Conservation (phyloP, 37 sponge, comb jelly and placozoan species). For the Ianthella basta region DNA sequence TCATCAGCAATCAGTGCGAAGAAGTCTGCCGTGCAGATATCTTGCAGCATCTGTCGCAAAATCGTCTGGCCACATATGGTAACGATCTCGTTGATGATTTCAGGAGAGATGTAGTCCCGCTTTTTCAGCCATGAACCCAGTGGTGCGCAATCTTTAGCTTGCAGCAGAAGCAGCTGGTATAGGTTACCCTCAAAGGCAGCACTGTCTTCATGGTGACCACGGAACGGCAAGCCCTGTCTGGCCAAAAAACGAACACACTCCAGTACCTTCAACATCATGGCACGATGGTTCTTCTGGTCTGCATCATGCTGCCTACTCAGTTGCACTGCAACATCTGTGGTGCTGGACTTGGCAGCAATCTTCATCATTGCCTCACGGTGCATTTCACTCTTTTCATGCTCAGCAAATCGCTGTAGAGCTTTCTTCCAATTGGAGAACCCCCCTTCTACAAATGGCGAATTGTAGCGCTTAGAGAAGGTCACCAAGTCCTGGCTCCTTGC, state of each 20-base stretch:
- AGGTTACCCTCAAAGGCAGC: conserved; percentile 44
- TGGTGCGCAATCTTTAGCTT: conserved; percentile 18
- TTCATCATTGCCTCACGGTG: conserved; percentile 21
- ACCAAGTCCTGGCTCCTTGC: conserved; percentile 36
- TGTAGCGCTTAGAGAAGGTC: conserved; percentile 22
- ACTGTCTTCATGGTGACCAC: conserved; percentile 44
- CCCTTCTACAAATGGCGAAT: conserved; percentile 17
- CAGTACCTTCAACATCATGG: conserved; percentile 51
- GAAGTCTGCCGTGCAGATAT: conserved; percentile 16
- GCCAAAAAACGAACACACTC: conserved; percentile 36
- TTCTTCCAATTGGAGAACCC: conserved; percentile 54
- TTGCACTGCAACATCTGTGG: conserved; percentile 18
- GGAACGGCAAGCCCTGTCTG: conserved; percentile 46
- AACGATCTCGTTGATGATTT: conserved; percentile 50
- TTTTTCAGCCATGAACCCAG: conserved; percentile 38
- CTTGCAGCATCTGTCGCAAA: conserved; percentile 22
- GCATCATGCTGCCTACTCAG: conserved; percentile 27
- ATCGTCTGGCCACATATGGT: conserved; percentile 26
- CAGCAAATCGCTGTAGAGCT: conserved; percentile 38
- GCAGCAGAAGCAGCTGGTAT: conserved; percentile 45
- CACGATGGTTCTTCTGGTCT: conserved; percentile 21
- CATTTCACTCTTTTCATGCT: conserved; percentile 46
- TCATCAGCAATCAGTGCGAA: conserved; percentile 56
- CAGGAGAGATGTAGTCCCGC: conserved; percentile 46
- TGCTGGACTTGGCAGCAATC: background rate